phyloP scores from a whole-genome alignment of 2,797 vertebrate species.

The Fistularia commersonii region DNA sequence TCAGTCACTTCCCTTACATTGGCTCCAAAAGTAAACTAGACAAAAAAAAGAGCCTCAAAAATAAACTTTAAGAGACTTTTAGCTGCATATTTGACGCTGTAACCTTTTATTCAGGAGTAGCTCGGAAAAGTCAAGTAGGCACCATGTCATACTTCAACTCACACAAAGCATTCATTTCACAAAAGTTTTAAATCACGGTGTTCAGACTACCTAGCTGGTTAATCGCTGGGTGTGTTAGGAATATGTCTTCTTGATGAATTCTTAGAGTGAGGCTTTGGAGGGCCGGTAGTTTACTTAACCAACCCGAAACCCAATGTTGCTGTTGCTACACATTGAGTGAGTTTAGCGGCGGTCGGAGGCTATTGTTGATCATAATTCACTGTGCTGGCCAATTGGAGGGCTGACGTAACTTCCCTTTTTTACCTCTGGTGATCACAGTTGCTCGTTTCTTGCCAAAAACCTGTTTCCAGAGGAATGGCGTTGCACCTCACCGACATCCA shows the following conservation, averaged over 20 bases:
- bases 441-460: conserved; percentile 39
- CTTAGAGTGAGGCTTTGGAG: conserved; percentile 18
- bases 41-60: conserved; percentile 9
- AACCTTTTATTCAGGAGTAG: not conserved
- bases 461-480: conserved; percentile 41
- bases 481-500: conserved; percentile 42
- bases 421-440: conserved; percentile 45
- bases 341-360: conserved; percentile 40
- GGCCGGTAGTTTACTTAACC: conserved; percentile 44
- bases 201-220: conserved; percentile 3
- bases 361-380: conserved; percentile 53
- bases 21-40: conserved; percentile 18
- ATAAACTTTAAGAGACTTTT: not conserved
- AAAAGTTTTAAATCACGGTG: too few relatives aligned
- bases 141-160: not conserved
- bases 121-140: too few relatives aligned
- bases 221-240: conserved; percentile 33
- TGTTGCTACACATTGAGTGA: conserved; percentile 35
- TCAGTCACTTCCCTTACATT: conserved; percentile 17
- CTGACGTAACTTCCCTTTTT: conserved; percentile 65
- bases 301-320: conserved; percentile 34
- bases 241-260: conserved; percentile 41
- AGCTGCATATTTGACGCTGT: conserved; percentile 12
- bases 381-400: conserved; percentile 37
- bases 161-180: not conserved